Conservation (phyloP, 2,888 invertebrate genomes). For the Spialia ferax region DNA sequence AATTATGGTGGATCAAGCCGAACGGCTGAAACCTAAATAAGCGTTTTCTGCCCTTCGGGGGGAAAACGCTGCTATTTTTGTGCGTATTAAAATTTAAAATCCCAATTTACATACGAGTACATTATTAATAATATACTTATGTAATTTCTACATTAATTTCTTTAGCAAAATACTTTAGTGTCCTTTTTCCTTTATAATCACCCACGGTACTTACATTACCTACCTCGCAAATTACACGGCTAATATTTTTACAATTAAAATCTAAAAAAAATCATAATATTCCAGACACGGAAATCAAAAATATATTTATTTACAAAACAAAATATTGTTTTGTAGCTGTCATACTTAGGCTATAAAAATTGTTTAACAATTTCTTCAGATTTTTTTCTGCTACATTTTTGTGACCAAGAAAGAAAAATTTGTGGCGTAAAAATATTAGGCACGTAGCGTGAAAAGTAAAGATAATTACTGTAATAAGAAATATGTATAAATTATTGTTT, state of each 20-base stretch:
- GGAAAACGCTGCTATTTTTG: no score
- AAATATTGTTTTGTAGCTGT: background rate
- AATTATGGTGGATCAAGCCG: no score
- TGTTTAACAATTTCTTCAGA: background rate
- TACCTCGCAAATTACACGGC: background rate
- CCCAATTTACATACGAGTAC: conserved; percentile 9
- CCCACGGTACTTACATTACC: background rate
- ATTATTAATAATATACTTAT: background rate
- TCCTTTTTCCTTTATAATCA: background rate
- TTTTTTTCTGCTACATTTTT: background rate
- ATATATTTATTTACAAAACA: background rate
- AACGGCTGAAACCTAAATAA: no score
- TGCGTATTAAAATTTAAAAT: conserved; percentile 38
- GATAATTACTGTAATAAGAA: background rate
- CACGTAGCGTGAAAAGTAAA: background rate
- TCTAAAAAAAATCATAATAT: no score
- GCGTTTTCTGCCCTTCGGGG: no score
- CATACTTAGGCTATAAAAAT: background rate
- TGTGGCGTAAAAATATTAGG: background rate
- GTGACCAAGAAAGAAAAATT: background rate
- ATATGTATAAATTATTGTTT: no score
- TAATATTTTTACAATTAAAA: background rate
- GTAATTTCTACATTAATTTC: conserved; percentile 18
- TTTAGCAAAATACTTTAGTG: conserved; percentile 29
- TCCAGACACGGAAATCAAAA: no score